Evolutionary conservation across 2,113 vertebrate species (phyloP).

Genomic region (Pionites leucogaster): DNA sequence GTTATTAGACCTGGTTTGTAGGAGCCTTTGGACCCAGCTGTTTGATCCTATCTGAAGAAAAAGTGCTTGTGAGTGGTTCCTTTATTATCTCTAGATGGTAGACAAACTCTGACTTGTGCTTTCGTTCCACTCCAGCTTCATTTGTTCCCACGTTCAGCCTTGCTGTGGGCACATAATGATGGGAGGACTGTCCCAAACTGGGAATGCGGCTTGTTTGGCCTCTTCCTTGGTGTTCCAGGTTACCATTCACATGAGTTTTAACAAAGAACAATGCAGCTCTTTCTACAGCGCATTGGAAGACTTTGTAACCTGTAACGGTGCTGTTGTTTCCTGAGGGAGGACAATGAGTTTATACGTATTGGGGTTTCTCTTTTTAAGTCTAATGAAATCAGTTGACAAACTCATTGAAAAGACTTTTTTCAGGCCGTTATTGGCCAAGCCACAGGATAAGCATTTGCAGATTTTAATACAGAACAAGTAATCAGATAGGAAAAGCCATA

Average conservation of each 20-base stretch:
- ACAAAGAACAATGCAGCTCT: background rate
- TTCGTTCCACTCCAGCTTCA: background rate
- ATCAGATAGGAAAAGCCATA: background rate
- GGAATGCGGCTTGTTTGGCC: background rate
- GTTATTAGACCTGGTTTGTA: background rate
- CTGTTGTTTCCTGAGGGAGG: background rate
- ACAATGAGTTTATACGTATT: background rate
- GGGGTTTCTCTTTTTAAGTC: background rate
- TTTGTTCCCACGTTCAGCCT: background rate
- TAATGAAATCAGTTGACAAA: background rate
- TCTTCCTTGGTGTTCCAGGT: background rate
- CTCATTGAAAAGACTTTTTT: background rate
- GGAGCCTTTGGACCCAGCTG: background rate
- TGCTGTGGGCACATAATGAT: background rate
- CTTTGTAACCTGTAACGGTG: accelerated
- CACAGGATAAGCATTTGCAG: background rate
- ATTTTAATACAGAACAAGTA: background rate
- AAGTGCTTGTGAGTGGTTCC: background rate
- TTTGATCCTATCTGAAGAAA: background rate
- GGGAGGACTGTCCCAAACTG: background rate
- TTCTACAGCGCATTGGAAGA: accelerated
- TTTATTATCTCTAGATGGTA: background rate
- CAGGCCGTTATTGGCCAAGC: background rate
- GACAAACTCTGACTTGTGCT: background rate
- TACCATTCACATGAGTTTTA: background rate